Evolutionary conservation across 2,113 vertebrate species (phyloP), one percentile per base, ranked within the genome.

Genomic region (Brachypteracias leptosomus): DNA sequence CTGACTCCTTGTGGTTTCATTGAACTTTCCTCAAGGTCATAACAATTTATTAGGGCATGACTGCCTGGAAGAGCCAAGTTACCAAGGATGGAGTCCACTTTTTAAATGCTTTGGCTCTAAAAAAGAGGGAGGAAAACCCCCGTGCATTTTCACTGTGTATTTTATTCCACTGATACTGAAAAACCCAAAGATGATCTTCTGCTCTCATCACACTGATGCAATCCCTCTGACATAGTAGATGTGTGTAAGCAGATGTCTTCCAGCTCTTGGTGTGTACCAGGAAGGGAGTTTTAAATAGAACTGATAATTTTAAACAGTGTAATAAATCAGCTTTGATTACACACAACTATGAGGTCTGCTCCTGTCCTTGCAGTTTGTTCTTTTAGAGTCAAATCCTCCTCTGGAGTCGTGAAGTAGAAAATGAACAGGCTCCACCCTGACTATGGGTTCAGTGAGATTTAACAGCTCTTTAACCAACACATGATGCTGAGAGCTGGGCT

Each of bases 11-110:
- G 91, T 78, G 80, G 80, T 89, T 96, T 97, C 65, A 57, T 0
- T 86, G 68, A 95, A 81, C 76, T 89, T 89, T 86, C 83, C 78
- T 86, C 90, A 92, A 84, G 86, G 86, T 92, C 90, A n/a, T 59
- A 90, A 84, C 51, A 77, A 78, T 90, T 96, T 93, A 67, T 61
- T 55, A 33, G 71, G 52, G 51, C 29, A 59, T 22, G 20, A 65
- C 62, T 76, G 88, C n/a, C 66, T 82, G 11, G 49, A 93, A 77
- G 72, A 85, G 52, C 54, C 54, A 79, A 90, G 51, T 70, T 77
- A 80, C 36, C n/a, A 66, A 59, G 67, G 88, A 92, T 63, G 40
- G 49, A 77, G 90, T 93, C 63, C 24, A 52, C 19, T 92, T 77
- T 55, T 54, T 8, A 83, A 95, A 55, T 38, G 4, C 5, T 33